These are phyloP conservation scores for Tokudaia muenninki DNA, from an alignment of 2,797 vertebrate species.

Conservation along the genomic window DNA sequence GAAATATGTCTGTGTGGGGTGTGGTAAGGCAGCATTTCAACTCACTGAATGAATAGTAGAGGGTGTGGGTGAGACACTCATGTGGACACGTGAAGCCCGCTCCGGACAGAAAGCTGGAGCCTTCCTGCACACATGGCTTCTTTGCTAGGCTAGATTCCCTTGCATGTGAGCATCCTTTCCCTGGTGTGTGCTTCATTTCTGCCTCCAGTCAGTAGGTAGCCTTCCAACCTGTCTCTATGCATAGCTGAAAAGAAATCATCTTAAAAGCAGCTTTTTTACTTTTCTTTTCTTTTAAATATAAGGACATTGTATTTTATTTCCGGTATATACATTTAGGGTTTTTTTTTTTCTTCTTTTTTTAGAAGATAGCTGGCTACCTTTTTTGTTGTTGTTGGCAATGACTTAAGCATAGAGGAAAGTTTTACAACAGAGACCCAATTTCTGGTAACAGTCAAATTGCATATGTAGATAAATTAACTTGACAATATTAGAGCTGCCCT, in stretches of 20 bases:
- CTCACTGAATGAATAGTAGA: neutral
- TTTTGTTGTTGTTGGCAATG: neutral
- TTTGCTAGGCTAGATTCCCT: neutral
- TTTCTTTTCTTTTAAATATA: neutral
- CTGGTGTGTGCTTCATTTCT: neutral
- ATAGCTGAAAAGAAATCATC: neutral
- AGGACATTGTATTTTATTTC: neutral
- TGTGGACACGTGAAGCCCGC: neutral
- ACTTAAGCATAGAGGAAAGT: neutral
- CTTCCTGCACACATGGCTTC: neutral
- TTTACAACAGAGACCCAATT: neutral
- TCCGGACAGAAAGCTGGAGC: neutral
- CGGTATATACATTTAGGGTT: neutral
- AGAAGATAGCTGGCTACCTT: no score
- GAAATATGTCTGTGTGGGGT: neutral
- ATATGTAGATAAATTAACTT: conserved; percentile 15
- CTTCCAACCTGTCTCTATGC: neutral
- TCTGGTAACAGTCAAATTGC: neutral
- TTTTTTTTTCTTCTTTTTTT: neutral
- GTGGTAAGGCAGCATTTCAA: neutral
- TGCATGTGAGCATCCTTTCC: neutral
- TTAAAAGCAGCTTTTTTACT: neutral
- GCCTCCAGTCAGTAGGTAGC: neutral
- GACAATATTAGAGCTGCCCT: neutral
- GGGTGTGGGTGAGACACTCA: neutral